These are phyloP conservation scores for Oscheius onirici DNA, from an alignment of 2,888 invertebrate species.

Conservation along the genomic window DNA sequence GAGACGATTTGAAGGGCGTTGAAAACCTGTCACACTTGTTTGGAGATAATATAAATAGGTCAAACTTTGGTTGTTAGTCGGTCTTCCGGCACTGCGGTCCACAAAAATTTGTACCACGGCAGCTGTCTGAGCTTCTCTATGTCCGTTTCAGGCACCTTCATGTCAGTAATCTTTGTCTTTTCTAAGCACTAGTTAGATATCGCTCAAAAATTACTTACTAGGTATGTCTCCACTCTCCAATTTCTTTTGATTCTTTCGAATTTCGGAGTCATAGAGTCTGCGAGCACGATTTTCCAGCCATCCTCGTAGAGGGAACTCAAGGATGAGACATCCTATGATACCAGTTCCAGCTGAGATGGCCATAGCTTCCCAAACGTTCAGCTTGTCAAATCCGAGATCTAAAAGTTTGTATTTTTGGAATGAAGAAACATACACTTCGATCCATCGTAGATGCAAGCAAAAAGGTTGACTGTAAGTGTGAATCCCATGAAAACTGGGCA, in stretches of 20 bases:
- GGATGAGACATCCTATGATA: constrained; percentile 42
- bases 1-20: constrained; percentile 90
- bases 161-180: constrained; percentile 39
- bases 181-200: constrained; percentile 31
- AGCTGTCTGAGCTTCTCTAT: constrained; percentile 44
- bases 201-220: constrained; percentile 25
- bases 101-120: constrained; percentile 57
- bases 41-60: background rate
- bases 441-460: constrained; percentile 92
- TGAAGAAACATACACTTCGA: constrained; percentile 53
- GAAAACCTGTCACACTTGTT: constrained; percentile 34
- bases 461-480: constrained; percentile 89
- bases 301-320: constrained; percentile 44
- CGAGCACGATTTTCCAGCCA: constrained; percentile 47
- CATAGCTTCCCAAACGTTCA: constrained; percentile 45
- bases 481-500: constrained; percentile 75
- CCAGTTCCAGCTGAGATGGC: constrained; percentile 43
- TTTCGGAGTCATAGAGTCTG: constrained; percentile 43
- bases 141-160: constrained; percentile 44
- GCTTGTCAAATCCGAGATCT: constrained; percentile 56
- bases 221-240: constrained; percentile 40
- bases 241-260: constrained; percentile 39
- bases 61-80: constrained; percentile 48
- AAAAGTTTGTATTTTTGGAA: constrained; percentile 14
- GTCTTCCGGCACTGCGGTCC: constrained; percentile 52